Evolutionary conservation across 2,888 invertebrate genomes (phyloP).

Genomic region (Microctonus brassicae): DNA sequence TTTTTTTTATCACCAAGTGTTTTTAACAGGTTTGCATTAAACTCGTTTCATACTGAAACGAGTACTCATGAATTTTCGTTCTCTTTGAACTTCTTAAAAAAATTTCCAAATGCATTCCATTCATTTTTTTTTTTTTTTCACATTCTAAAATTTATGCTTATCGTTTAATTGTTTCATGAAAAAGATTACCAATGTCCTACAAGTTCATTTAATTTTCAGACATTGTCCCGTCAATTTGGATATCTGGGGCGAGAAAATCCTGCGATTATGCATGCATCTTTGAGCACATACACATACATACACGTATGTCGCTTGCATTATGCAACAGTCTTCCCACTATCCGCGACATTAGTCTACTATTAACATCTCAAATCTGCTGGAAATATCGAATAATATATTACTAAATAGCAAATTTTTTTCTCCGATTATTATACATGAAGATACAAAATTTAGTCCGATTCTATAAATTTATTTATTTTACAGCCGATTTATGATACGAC

Average conservation of each 20-base stretch:
- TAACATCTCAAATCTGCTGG: background rate
- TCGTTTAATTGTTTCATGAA: background rate
- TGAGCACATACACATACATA: background rate
- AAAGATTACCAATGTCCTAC: background rate
- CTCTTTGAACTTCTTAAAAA: background rate
- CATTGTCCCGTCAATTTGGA: slow-evolving; percentile 1
- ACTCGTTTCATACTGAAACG: background rate
- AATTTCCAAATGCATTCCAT: background rate
- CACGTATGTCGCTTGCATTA: background rate
- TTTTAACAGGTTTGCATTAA: slow-evolving; percentile 3
- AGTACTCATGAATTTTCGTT: too few species aligned
- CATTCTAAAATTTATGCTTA: background rate
- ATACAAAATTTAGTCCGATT: too few species aligned
- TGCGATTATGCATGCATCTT: slow-evolving; percentile 15
- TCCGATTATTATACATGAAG: too few species aligned
- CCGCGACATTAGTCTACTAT: slow-evolving; percentile 8
- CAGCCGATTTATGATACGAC: too few species aligned
- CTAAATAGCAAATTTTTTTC: background rate
- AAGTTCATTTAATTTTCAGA: slow-evolving; percentile 1
- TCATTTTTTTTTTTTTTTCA: background rate
- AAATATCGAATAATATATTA: background rate
- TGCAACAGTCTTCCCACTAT: slow-evolving; percentile 5
- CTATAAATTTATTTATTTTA: too few species aligned
- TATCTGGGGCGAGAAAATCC: background rate
- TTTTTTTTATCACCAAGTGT: background rate